Base-by-base conservation (phyloP, 1,140 invertebrate species). In the Drosophila arawakana region DNA sequence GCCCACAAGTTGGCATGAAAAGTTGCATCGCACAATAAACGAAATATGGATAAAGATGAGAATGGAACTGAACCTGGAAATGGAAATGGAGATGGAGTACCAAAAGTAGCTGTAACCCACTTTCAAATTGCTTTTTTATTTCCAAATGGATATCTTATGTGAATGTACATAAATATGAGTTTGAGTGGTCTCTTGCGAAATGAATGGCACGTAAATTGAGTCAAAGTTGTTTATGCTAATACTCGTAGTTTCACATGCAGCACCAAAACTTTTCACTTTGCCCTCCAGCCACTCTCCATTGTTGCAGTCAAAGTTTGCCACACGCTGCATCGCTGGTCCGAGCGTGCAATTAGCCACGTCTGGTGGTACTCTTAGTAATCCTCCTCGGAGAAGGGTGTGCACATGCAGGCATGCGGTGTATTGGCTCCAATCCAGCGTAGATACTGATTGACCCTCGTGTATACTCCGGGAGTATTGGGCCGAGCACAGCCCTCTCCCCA, bases 401-500 rank as follows among this genome's bases (percentile, higher is more conserved):
- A 88, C 15, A 63, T 30, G 83, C 95, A 96, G n/a, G 94, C 94
- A 69, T 95, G 94, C 30, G 93, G 93, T 71, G 95, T 94, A 52
- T 95, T 94, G 7, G 92, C 81, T 43, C 91, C 92, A 58, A 97
- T 94, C 96, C 96, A 97, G 13, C 94, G 93, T 0, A 95, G 79
- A 82, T 96, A 96, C 76, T 93, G 93, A 7, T 94, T 93, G 0
- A 97, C 95, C 43, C 95, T 93, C 0, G 96, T 96, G 78, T 97
- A 97, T 3, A 97, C 95, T 11, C 95, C 95, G 1, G 95, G 95
- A 65, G 94, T 94, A 3, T 94, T 93, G 2, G 94, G 92, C 66
- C 94, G 91, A 7, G 94, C 95, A 76, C 95, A 96, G 1, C 95
- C 95, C 2, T 94, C 93, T n/a, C 94, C 94, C 95, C 95, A 96